phyloP scores from a whole-genome alignment of 2,113 vertebrate genomes.

The Haemorhous mexicanus region DNA sequence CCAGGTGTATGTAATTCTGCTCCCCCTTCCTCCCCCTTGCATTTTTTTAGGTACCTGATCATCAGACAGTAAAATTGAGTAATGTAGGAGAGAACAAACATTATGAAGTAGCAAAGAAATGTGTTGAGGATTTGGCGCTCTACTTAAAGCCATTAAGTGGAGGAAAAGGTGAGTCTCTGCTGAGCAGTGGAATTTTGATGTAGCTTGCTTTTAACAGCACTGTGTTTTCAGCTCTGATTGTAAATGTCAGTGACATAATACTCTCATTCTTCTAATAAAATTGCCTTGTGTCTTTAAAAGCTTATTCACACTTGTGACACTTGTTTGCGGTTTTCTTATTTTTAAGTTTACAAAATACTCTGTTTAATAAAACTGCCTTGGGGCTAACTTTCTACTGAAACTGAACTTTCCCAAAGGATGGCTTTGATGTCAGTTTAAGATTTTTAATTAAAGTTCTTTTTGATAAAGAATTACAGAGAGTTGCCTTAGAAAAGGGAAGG shows the following conservation, averaged over 20 bases:
- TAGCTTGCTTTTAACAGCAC: not conserved
- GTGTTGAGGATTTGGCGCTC: slow-evolving; percentile 93
- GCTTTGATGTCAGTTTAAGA: not conserved
- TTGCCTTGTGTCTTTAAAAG: not conserved
- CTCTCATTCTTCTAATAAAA: not conserved
- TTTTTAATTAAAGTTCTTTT: not conserved
- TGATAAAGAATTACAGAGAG: not conserved
- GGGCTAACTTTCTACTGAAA: not conserved
- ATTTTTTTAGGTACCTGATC: slow-evolving; percentile 82
- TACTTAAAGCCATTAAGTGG: slow-evolving; percentile 92
- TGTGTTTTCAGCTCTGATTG: not conserved
- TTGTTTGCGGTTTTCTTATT: not conserved
- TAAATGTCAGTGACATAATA: not conserved
- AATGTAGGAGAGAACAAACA: slow-evolving; percentile 86
- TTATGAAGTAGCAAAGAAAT: slow-evolving; percentile 91
- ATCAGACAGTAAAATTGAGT: slow-evolving; percentile 86
- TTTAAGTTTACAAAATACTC: not conserved
- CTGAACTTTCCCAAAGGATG: not conserved
- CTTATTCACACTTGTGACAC: not conserved
- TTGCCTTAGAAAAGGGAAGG: not conserved
- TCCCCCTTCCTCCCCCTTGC: not conserved
- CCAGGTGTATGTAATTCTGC: not conserved
- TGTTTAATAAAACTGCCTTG: not conserved
- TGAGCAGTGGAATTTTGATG: not conserved
- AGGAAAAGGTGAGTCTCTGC: slow-evolving; percentile 84